Percentiles rank a stretch among this genome's conserved stretches.
Evolutionary conservation across 1,140 invertebrate species (phyloP).

Genomic region (Nilaparvata lugens): DNA sequence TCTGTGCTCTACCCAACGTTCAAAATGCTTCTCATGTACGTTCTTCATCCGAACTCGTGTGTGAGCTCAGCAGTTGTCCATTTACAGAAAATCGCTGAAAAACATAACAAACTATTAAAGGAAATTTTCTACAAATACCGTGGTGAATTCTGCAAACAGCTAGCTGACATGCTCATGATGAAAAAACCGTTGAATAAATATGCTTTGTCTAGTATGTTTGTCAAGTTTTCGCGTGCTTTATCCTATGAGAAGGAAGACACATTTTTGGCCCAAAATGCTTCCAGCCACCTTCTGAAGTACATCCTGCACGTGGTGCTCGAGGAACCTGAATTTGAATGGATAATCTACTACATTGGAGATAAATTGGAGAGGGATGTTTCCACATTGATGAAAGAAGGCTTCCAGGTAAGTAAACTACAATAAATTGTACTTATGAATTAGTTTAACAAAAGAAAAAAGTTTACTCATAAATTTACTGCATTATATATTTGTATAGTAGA

Average conservation of each 20-base stretch:
- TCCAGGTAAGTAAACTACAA: constrained; percentile 11
- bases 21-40: constrained; percentile 18
- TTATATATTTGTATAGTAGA: too few species aligned
- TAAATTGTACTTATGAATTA: too few species aligned
- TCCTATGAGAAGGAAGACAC: constrained; percentile 3
- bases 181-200: constrained; percentile 9
- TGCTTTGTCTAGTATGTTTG: constrained; percentile 10
- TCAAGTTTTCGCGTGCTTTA: constrained; percentile 3
- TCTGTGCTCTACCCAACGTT: constrained; percentile 19
- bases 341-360: constrained; percentile 12
- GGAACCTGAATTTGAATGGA: constrained; percentile 3
- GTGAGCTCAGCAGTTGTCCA: constrained; percentile 16
- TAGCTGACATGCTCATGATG: not conserved
- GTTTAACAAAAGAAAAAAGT: too few species aligned
- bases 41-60: constrained; percentile 19
- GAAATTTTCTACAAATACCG: constrained; percentile 24
- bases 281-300: constrained; percentile 12
- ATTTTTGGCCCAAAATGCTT: not conserved
- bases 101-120: constrained; percentile 20
- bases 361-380: constrained; percentile 9
- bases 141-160: constrained; percentile 22
- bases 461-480: too few species aligned
- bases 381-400: constrained; percentile 13
- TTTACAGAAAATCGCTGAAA: constrained; percentile 22
- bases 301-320: constrained; percentile 5